phyloP scores from a whole-genome alignment of 2,888 invertebrate genomes.

The Strigamia transsilvanica region DNA sequence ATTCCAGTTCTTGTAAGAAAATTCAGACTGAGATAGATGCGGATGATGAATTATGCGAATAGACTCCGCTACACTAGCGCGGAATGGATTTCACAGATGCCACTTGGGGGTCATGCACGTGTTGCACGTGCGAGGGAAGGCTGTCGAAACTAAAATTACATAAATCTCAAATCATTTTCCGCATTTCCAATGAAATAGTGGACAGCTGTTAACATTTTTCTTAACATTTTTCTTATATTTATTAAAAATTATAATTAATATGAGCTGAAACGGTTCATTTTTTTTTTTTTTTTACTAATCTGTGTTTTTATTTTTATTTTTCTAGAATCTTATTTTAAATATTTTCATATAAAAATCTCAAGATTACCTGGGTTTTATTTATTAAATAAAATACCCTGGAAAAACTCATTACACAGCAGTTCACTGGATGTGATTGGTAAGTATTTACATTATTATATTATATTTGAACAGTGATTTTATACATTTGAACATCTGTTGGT shows the following conservation, averaged over 20 bases:
- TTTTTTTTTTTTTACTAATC: background rate
- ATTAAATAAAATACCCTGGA: background rate
- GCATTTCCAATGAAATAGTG: too few species aligned
- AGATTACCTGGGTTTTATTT: slow-evolving; percentile 3
- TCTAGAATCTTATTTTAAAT: slow-evolving; percentile 6
- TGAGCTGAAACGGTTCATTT: background rate
- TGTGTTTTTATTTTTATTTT: background rate
- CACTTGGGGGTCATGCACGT: slow-evolving; percentile 32
- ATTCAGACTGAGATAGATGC: background rate
- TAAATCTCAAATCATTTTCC: background rate
- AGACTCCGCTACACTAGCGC: background rate
- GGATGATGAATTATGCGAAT: background rate
- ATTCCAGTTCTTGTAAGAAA: background rate
- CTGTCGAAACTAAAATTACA: background rate
- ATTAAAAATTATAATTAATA: too few species aligned
- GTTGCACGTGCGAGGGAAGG: background rate
- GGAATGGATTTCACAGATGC: background rate
- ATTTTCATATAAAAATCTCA: background rate
- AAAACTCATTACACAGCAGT: background rate
- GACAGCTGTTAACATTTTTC: too few species aligned
- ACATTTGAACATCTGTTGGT: background rate
- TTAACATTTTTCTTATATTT: too few species aligned
- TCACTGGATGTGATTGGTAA: slow-evolving; percentile 35
- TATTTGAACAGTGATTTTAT: too few species aligned
- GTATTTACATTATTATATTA: background rate